Base-by-base conservation (phyloP, 2,888 invertebrate genomes). In the Drosophila kanekoi region DNA sequence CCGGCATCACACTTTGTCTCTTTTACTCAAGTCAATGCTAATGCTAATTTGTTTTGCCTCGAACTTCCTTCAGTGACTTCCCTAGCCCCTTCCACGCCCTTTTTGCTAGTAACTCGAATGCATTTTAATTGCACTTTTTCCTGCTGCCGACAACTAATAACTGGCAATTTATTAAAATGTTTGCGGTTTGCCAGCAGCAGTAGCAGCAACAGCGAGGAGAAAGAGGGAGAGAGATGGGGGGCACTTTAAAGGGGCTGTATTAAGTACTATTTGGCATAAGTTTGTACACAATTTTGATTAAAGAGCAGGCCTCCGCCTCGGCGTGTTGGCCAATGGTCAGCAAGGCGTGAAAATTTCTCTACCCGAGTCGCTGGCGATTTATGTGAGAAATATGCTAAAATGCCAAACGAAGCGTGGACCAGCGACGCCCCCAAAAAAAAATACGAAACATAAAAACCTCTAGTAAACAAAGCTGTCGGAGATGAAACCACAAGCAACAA, bases 81-180 rank as follows among this genome's bases (percentile, higher is more conserved):
- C 10, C n/a, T 3, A 10, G 11, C 14, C 16, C 20, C 32, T 35
- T 6, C 32, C 18, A 8, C 16, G n/a, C n/a, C 20, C 32, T 14
- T 41, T 16, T 10, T 41, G n/a, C 40, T 35, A 43, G 47, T 57
- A 53, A 33, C 32, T 47, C 72, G 64, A 83, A 64, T 82, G 82
- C 87, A 87, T 87, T 87, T 84, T 83, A 87, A 87, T 83, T 83
- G 87, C 87, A 87, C 87, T 83, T 83, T 83, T 83, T 83, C 84
- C 77, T 84, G 67, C 74, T 64, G 51, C 80, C 75, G 48, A 58
- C 87, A 77, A 79, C 83, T 83, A 84, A 83, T 83, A 83, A 83
- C 83, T 77, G 65, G 81, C 83, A 83, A 83, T 83, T 83, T 83
- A 83, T 83, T 84, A 87, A 83, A 87, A 87, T 81, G 81, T 77